Evolutionary conservation across 2,113 vertebrate genomes (phyloP).

Genomic region (Elgaria multicarinata): DNA sequence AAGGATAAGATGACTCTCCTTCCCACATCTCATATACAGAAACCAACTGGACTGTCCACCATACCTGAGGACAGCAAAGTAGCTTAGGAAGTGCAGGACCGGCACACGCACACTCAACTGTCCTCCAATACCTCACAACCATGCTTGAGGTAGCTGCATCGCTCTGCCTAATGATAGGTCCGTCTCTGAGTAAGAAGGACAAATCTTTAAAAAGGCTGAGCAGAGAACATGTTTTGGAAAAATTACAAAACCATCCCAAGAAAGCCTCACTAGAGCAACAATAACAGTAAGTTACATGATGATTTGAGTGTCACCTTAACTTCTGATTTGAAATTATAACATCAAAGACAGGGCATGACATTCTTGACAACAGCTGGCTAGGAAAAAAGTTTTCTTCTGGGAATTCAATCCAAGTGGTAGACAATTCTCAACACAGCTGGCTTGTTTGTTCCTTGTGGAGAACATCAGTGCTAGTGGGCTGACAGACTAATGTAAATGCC

Average conservation of each 20-base stretch:
- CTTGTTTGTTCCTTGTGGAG: conserved; percentile 11
- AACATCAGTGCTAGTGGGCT: background rate
- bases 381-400: background rate
- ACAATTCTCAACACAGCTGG: background rate
- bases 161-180: too few species aligned
- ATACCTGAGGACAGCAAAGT: too few species aligned
- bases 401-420: conserved; percentile 13
- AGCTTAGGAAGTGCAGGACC: too few species aligned
- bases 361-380: background rate
- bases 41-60: too few species aligned
- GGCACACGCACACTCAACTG: too few species aligned
- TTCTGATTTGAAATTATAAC: background rate
- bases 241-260: background rate
- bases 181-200: background rate
- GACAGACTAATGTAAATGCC: background rate
- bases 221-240: background rate
- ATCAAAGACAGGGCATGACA: background rate
- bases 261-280: background rate
- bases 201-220: background rate
- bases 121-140: too few species aligned
- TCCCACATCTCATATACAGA: too few species aligned
- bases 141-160: too few species aligned
- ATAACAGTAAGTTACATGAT: background rate
- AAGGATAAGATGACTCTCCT: too few species aligned
- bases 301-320: background rate